Percentiles rank a stretch among this genome's conserved stretches.
Conservation (phyloP, 2,113 vertebrate species). For the Lamprologus callipterus region DNA sequence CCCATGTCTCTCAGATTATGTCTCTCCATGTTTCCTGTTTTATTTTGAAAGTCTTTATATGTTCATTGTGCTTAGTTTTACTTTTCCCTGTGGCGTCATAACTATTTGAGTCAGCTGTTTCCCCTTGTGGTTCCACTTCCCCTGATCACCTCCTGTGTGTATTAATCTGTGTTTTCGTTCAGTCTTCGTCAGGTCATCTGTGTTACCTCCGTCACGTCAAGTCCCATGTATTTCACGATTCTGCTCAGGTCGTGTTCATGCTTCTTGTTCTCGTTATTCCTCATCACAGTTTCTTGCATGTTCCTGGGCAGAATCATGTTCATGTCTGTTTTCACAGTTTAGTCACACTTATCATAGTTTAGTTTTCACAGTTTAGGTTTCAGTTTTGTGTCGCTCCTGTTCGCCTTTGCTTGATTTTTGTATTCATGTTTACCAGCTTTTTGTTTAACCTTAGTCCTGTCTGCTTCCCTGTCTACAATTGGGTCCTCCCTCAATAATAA, state of each 20-base stretch:
- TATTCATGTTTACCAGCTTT: not conserved
- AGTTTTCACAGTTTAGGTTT: not conserved
- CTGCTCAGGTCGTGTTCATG: not conserved
- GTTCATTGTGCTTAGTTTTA: not conserved
- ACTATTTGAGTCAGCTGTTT: not conserved
- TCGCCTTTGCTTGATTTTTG: accelerated
- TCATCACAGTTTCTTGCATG: not conserved
- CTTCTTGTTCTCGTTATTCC: not conserved
- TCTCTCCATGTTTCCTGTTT: not conserved
- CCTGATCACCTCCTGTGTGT: not conserved
- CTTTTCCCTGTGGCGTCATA: accelerated
- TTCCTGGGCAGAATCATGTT: not conserved
- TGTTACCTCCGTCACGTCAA: not conserved
- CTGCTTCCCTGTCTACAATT: not conserved
- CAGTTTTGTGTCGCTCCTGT: accelerated
- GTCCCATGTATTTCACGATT: not conserved
- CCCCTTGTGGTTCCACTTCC: not conserved
- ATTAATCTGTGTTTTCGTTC: not conserved
- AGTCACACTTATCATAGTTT: not conserved
- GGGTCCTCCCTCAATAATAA: not conserved
- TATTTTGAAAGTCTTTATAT: not conserved
- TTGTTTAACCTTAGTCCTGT: not conserved
- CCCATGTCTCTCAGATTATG: not conserved
- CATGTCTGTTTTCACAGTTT: not conserved
- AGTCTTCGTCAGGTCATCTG: not conserved